Evolutionary conservation across 2,113 vertebrate species (phyloP).

Genomic region (Prochilodus magdalenae): DNA sequence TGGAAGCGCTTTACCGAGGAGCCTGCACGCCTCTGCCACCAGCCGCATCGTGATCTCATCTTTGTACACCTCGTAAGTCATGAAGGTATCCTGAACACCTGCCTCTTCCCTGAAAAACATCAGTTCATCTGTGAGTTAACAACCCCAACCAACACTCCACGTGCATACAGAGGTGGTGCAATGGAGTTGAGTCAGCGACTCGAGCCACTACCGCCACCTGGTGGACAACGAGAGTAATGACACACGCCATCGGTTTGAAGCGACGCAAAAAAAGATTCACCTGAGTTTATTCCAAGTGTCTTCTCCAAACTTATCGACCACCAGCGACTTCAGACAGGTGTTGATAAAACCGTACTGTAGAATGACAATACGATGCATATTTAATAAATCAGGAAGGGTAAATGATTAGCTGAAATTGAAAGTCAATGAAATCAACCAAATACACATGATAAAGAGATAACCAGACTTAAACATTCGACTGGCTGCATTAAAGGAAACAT

Average conservation of each 20-base stretch:
- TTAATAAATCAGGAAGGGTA: too few relatives aligned
- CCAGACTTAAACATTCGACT: too few relatives aligned
- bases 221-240: neutral
- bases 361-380: too few relatives aligned
- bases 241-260: too few relatives aligned
- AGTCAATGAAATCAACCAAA: too few relatives aligned
- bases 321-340: constrained; percentile 75
- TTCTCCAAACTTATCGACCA: constrained; percentile 79
- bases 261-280: constrained; percentile 54
- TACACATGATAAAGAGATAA: too few relatives aligned
- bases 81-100: constrained; percentile 76
- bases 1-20: constrained; percentile 69
- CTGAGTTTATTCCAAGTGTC: constrained; percentile 83
- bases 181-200: neutral
- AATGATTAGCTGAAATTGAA: too few relatives aligned
- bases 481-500: too few relatives aligned
- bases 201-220: constrained; percentile 13
- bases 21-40: constrained; percentile 76
- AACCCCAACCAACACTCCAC: too few relatives aligned
- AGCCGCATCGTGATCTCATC: constrained; percentile 80
- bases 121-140: neutral
- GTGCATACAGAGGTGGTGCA: too few relatives aligned
- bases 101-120: constrained; percentile 68
- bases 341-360: constrained; percentile 83
- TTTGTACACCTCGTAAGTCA: constrained; percentile 80